These are phyloP conservation scores for Trogon melanurus DNA, from an alignment of 2,113 vertebrate species.

Conservation along the genomic window DNA sequence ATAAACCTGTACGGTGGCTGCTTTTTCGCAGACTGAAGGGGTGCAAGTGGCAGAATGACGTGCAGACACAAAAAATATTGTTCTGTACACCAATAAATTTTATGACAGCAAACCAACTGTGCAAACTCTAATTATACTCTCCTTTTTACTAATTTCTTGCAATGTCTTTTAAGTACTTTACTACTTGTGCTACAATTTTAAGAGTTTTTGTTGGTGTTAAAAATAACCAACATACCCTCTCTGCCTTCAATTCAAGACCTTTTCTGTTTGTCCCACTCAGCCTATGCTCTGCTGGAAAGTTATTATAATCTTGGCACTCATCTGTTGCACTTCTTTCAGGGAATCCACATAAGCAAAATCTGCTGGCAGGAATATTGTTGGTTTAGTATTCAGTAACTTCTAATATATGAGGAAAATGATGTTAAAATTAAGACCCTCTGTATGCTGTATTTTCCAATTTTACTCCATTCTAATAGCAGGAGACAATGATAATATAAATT, in stretches of 20 bases:
- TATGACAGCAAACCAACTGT: conserved; percentile 27
- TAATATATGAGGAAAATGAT: background rate
- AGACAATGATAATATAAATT: background rate
- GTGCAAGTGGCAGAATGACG: conserved; percentile 27
- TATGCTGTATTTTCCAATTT: conserved; percentile 11
- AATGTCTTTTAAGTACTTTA: conserved; percentile 43
- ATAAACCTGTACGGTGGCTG: background rate
- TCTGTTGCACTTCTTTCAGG: conserved; percentile 46
- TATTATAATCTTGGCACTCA: conserved; percentile 49
- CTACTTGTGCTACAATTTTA: conserved; percentile 31
- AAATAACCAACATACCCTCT: conserved; percentile 24
- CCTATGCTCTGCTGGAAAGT: conserved; percentile 17
- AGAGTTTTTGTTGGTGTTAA: conserved; percentile 16
- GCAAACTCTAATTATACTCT: conserved; percentile 36
- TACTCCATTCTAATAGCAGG: background rate
- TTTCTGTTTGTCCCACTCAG: conserved; percentile 34
- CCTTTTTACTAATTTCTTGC: conserved; percentile 22
- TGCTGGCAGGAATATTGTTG: conserved; percentile 37
- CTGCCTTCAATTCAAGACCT: conserved; percentile 25
- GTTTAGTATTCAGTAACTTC: conserved; percentile 33
- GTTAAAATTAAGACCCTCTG: conserved; percentile 25
- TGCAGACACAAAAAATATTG: background rate
- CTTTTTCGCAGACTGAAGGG: background rate
- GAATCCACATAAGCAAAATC: conserved; percentile 48
- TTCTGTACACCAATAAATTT: conserved; percentile 37